Conservation (phyloP, 2,888 invertebrate genomes). For the Drosophila diplacantha region DNA sequence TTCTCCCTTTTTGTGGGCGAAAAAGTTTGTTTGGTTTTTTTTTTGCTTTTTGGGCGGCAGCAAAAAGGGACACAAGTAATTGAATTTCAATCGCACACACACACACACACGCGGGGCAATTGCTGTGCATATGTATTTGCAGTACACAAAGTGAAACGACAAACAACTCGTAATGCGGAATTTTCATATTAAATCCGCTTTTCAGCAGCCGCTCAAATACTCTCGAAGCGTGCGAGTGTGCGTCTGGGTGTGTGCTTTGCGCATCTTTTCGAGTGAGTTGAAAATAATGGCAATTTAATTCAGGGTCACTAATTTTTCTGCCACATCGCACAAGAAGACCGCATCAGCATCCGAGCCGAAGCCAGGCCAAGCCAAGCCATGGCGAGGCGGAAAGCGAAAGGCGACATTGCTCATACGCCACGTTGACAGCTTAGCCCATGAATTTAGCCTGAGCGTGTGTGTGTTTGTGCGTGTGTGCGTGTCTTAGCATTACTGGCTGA, state of each 20-base stretch:
- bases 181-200: constrained; percentile 73
- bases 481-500: constrained; percentile 46
- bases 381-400: constrained; percentile 35
- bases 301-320: constrained; percentile 75
- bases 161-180: constrained; percentile 72
- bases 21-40: constrained; percentile 51
- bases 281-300: constrained; percentile 74
- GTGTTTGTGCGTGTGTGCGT: constrained; percentile 11
- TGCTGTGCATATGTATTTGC: constrained; percentile 32
- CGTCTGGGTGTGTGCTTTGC: constrained; percentile 38
- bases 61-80: constrained; percentile 73
- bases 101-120: constrained; percentile 21
- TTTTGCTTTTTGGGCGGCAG: constrained; percentile 38
- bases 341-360: constrained; percentile 19
- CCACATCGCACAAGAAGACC: constrained; percentile 63
- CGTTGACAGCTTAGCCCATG: constrained; percentile 51
- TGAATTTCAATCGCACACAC: constrained; percentile 67
- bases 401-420: constrained; percentile 60
- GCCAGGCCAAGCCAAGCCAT: constrained; percentile 6
- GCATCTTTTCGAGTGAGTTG: constrained; percentile 67
- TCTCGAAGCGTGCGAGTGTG: constrained; percentile 19
- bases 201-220: constrained; percentile 54
- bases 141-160: constrained; percentile 62
- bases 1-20: constrained; percentile 24
- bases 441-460: constrained; percentile 22